phyloP scores from a whole-genome alignment of 2,888 invertebrate species.

The Archips crataeganus region DNA sequence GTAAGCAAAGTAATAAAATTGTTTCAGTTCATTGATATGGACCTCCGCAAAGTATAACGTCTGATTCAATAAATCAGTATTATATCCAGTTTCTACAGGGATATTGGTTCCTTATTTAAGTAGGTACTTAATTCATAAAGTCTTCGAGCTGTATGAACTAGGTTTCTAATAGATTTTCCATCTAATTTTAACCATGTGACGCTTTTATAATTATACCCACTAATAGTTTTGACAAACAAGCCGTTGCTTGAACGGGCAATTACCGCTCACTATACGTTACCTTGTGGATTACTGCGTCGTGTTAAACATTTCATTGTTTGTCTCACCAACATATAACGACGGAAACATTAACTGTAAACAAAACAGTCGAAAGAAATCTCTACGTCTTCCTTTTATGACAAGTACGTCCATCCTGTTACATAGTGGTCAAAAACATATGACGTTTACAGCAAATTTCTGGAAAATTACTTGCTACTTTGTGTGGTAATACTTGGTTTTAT shows the following conservation, averaged over 20 bases:
- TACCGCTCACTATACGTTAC: slow-evolving; percentile 8
- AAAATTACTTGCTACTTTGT: not conserved
- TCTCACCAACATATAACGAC: slow-evolving; percentile 1
- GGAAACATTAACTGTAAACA: slow-evolving; percentile 16
- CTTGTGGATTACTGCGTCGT: slow-evolving; percentile 15
- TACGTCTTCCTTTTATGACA: not conserved
- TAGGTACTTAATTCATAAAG: too few relatives aligned
- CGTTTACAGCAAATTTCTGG: not conserved
- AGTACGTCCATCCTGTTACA: not conserved
- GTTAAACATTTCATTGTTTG: not conserved
- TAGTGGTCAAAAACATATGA: not conserved
- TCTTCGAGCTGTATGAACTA: too few relatives aligned
- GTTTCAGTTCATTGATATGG: too few relatives aligned
- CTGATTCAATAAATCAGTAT: too few relatives aligned
- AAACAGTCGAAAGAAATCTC: not conserved
- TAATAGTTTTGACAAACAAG: not conserved
- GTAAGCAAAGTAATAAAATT: too few relatives aligned
- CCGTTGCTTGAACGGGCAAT: slow-evolving; percentile 6
- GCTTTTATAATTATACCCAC: not conserved
- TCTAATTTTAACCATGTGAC: not conserved
- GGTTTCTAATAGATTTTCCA: not conserved
- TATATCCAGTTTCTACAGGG: too few relatives aligned
- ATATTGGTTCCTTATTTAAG: too few relatives aligned
- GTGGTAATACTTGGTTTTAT: too few relatives aligned
- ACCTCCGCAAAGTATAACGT: too few relatives aligned